Evolutionary conservation across 2,113 vertebrate species (phyloP), one percentile per base, ranked within the genome.

Genomic region (Microcebus tavaratra): DNA sequence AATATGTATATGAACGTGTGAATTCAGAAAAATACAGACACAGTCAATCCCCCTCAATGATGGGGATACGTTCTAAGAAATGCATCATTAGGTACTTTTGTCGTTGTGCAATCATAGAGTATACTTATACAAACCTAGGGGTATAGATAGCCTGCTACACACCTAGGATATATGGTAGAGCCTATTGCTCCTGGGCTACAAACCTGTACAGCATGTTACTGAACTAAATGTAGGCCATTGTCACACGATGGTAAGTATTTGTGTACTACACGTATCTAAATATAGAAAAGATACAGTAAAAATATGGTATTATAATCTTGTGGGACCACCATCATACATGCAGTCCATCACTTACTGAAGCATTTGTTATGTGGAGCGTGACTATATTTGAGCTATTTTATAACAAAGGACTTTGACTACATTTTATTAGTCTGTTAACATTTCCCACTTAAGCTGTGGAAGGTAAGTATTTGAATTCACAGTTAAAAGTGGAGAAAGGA

Each of bases 21-120:
- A 73, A 88, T 76, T 92, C 57, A 94, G 76, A 85, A 95, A 89
- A 96, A 92, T 63, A 48, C 11, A 80, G 17, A 61, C 65, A 76
- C 2, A 18, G 27, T 76, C 14, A 76, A 31, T 31, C 14, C 31
- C 42, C 8, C 14, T 76, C 17, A 48, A 76, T 76, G 73, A 48
- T 45, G 45, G 15, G 42, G 45, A 48, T 31, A 76, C 5, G 8
- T 10, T 48, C 42, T 48, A 15, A 48, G 42, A 31, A 76, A 76
- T 76, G 7, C 27, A 42, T 31, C 18, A 4, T 76, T 48, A 76
- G 27, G 27, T 29, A 27, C 48, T 31, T 76, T 31, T 48, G 42
- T 48, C 73, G 27, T 48, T 76, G 73, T 48, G 73, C 73, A 48
- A 48, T 76, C 4, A 39, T 13, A 48, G 73, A 76, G 42, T 10